Base-by-base conservation (phyloP, 2,888 invertebrate genomes). In the Diploptera punctata region DNA sequence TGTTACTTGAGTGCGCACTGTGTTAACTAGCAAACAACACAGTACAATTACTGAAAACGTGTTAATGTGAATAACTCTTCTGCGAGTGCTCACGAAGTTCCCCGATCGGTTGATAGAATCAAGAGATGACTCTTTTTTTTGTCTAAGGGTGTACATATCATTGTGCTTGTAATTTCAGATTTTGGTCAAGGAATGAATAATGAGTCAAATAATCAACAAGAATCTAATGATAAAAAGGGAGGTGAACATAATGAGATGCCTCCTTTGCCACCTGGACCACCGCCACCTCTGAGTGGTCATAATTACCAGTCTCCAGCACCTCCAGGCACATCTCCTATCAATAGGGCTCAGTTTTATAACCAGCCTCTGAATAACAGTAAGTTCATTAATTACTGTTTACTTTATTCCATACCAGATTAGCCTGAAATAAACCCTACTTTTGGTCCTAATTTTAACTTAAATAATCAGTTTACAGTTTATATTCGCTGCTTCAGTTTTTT, bases 281-380 rank as follows among this genome's bases (percentile, higher is more conserved):
- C 79, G 43, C 77, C 79, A 43, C 77, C 78, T 7, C 77, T 78
- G 43, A 79, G 77, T 65, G 78, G 80, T 72, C 80, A 78, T 67
- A 76, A 79, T 72, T 80, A 82, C 77, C 82, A 84, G 75, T 79
- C 79, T 65, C 79, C 80, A 10, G 78, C 79, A 3, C 78, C 79
- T 13, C 70, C 74, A n/a, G 62, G 71, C 21, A 67, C 75, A 47
- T 60, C 71, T 19, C 62, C 70, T 61, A 13, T 73, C 19, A 43
- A 33, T 18, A 52, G 65, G 38, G 49, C 70, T 18, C 71, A 47
- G 47, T 75, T 54, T 43, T 75, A 73, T 19, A 71, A 71, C n/a
- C 75, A 75, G 52, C 67, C 74, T 33, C 7, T 60, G 3, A 74
- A 74, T 43, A 67, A 67, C 21, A 24, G 75, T 75, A 65, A 67